Evolutionary conservation across 2,888 invertebrate genomes (phyloP).

Genomic region (Cataglyphis cursor): DNA sequence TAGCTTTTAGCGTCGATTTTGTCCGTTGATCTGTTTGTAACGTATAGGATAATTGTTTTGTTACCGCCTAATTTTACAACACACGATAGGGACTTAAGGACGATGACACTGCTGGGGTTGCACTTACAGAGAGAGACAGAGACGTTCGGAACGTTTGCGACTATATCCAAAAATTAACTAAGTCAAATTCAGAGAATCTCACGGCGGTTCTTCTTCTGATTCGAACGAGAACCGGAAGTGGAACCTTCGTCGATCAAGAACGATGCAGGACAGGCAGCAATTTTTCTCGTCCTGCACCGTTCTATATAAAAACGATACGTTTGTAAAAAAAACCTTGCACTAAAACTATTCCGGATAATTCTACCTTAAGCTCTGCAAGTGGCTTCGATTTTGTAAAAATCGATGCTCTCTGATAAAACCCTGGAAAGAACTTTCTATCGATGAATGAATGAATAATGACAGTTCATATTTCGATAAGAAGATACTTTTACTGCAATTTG

Average conservation of each 20-base stretch:
- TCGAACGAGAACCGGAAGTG: constrained; percentile 66
- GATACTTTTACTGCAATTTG: not conserved
- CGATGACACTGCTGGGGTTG: constrained; percentile 52
- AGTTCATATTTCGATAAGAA: constrained; percentile 38
- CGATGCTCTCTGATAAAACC: constrained; percentile 25
- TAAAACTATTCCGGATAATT: constrained; percentile 32
- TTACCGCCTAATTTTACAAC: constrained; percentile 76
- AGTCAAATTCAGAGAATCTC: constrained; percentile 47
- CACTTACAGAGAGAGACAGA: constrained; percentile 43
- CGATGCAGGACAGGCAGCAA: constrained; percentile 58
- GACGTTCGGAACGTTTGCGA: constrained; percentile 42
- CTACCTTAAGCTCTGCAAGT: constrained; percentile 38
- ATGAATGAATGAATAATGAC: constrained; percentile 15
- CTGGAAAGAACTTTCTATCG: constrained; percentile 34
- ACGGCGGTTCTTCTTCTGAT: constrained; percentile 69
- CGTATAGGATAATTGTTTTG: constrained; percentile 69
- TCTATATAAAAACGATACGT: not conserved
- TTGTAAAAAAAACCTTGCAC: constrained; percentile 32
- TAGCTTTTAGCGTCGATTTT: constrained; percentile 72
- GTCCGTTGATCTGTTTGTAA: constrained; percentile 72
- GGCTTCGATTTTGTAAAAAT: constrained; percentile 28
- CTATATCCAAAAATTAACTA: constrained; percentile 51
- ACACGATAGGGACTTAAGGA: constrained; percentile 50
- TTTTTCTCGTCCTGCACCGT: constrained; percentile 61
- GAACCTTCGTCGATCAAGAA: constrained; percentile 64